These are phyloP conservation scores for Agonopterix alstromeriana DNA, from an alignment of 2,888 invertebrate species.

Conservation along the genomic window DNA sequence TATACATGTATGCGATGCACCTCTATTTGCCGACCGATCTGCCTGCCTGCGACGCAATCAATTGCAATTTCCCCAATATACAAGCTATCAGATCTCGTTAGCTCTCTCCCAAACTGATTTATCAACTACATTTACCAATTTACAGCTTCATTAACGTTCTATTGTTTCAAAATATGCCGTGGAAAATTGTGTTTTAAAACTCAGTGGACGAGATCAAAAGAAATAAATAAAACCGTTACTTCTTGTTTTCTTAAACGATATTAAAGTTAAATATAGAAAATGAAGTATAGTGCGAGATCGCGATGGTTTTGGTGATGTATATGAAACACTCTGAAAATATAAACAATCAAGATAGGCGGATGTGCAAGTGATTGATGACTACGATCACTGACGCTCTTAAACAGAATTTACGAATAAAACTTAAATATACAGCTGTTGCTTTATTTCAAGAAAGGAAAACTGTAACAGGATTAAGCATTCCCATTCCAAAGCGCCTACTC, in stretches of 20 bases:
- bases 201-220: too few species aligned
- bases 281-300: background rate
- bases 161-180: background rate
- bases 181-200: too few species aligned
- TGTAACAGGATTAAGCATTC: conserved; percentile 17
- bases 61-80: conserved; percentile 58
- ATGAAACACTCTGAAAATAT: conserved; percentile 32
- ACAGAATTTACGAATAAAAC: background rate
- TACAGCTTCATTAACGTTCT: background rate
- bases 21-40: conserved; percentile 27
- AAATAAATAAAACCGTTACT: too few species aligned
- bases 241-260: too few species aligned
- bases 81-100: background rate
- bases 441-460: conserved; percentile 7
- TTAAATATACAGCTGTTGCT: conserved; percentile 1
- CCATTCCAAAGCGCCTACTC: conserved; percentile 15
- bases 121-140: background rate
- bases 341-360: conserved; percentile 37
- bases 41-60: conserved; percentile 47
- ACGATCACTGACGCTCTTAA: conserved; percentile 3
- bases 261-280: background rate
- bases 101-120: background rate
- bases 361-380: conserved; percentile 16
- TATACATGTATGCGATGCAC: conserved; percentile 22
- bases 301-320: conserved; percentile 30